Conservation (phyloP, 2,797 vertebrate genomes). For the Myotis findleyi region DNA sequence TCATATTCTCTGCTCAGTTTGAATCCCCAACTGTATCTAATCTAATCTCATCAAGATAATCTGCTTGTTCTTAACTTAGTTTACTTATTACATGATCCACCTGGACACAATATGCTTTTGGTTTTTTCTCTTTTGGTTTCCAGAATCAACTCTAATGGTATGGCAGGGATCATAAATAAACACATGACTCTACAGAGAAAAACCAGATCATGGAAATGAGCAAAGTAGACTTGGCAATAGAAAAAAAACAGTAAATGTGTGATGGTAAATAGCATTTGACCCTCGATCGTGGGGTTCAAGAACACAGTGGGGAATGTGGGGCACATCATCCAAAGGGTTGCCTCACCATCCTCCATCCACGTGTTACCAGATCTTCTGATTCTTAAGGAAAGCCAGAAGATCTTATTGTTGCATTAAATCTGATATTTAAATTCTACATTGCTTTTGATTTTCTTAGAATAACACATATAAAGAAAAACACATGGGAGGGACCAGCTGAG, state of each 20-base stretch:
- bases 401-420: background rate
- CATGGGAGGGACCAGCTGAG: background rate
- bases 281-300: background rate
- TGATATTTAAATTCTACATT: background rate
- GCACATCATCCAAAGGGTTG: background rate
- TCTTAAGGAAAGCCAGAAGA: background rate
- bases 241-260: background rate
- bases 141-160: background rate
- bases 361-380: background rate
- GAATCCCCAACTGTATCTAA: background rate
- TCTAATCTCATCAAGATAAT: background rate
- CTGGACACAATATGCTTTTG: background rate
- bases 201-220: background rate
- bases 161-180: background rate
- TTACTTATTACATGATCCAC: background rate
- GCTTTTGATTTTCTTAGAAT: background rate
- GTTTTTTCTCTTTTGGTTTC: background rate
- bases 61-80: background rate
- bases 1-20: background rate
- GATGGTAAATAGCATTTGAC: background rate
- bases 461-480: background rate
- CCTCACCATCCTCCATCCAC: background rate
- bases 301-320: too few relatives aligned
- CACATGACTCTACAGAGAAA: background rate
- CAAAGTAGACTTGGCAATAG: background rate